Conservation (phyloP, 1,140 invertebrate species). For the Dendrolimus kikuchii region DNA sequence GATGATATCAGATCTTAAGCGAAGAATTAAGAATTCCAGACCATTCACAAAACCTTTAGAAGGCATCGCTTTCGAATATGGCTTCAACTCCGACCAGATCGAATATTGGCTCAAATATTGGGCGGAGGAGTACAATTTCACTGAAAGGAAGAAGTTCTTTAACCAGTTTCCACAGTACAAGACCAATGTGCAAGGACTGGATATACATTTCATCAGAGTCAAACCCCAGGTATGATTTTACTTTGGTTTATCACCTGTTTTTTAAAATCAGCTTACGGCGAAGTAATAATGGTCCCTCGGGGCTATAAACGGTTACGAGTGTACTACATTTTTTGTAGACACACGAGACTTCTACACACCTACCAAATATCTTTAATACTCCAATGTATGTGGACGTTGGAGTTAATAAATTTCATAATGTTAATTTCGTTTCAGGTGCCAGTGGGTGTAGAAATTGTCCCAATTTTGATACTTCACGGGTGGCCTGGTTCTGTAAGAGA, state of each 20-base stretch:
- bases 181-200: constrained; percentile 76
- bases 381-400: neutral
- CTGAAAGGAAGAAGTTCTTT: constrained; percentile 73
- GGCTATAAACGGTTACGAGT: no score
- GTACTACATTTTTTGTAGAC: neutral
- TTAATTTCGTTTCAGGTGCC: constrained; percentile 18
- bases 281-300: no score
- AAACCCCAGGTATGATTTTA: constrained; percentile 10
- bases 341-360: no score
- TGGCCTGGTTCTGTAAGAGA: constrained; percentile 92
- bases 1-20: constrained; percentile 76
- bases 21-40: constrained; percentile 70
- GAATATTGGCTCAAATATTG: constrained; percentile 68
- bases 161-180: constrained; percentile 80
- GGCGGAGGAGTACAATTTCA: constrained; percentile 73
- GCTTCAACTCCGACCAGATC: constrained; percentile 78
- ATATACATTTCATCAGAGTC: constrained; percentile 37
- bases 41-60: constrained; percentile 74
- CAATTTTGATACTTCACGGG: constrained; percentile 86
- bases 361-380: no score
- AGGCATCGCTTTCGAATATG: constrained; percentile 81
- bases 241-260: no score
- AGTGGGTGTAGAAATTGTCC: constrained; percentile 69
- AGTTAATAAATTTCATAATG: no score
- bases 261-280: no score